A percentile compares a stretch with the other conserved stretches of the same genome.
Evolutionary conservation across 1,140 invertebrate genomes (phyloP).

Genomic region (Drosophila sturtevanti): DNA sequence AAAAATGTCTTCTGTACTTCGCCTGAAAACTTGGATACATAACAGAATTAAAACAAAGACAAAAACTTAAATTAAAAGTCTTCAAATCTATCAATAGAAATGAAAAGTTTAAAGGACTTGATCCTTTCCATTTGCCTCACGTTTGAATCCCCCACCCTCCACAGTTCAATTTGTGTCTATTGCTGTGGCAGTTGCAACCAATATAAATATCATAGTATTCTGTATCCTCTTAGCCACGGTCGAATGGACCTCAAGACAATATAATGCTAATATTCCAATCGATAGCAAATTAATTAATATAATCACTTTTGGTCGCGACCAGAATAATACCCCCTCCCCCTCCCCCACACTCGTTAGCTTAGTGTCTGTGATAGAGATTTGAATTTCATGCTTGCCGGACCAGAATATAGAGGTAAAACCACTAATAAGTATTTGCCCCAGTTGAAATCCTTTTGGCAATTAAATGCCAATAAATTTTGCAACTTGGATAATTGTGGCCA

Average conservation of each 20-base stretch:
- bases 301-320: slow-evolving; percentile 46
- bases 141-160: neutral
- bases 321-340: neutral
- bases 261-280: slow-evolving; percentile 54
- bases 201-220: slow-evolving; percentile 21
- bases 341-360: neutral
- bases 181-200: neutral
- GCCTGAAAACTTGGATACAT: too few relatives aligned
- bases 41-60: too few relatives aligned
- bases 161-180: neutral
- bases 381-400: slow-evolving; percentile 66
- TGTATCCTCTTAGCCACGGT: slow-evolving; percentile 44
- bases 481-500: neutral
- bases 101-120: neutral
- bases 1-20: too few relatives aligned
- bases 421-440: slow-evolving; percentile 56
- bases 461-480: slow-evolving; percentile 57
- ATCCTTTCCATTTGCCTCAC: neutral
- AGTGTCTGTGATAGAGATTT: slow-evolving; percentile 25
- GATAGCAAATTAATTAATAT: slow-evolving; percentile 75
- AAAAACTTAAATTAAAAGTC: too few relatives aligned
- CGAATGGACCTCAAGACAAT: slow-evolving; percentile 57
- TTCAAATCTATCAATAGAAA: neutral
- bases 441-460: slow-evolving; percentile 61
- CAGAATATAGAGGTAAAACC: slow-evolving; percentile 41